phyloP scores from a whole-genome alignment of 2,888 invertebrate species.

The Sesia bembeciformis region DNA sequence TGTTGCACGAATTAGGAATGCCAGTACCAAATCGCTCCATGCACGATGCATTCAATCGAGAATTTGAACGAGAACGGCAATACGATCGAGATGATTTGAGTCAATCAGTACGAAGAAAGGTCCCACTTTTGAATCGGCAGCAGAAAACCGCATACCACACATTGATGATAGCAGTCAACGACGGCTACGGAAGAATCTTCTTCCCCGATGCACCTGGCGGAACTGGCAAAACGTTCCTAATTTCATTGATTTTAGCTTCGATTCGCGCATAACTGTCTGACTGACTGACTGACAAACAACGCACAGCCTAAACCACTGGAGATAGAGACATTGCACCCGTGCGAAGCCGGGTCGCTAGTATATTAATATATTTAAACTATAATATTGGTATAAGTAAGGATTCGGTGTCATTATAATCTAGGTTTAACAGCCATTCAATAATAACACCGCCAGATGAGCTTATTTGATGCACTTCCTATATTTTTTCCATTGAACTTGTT shows the following conservation, averaged over 20 bases:
- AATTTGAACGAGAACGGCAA: not conserved
- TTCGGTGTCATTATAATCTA: too few species aligned
- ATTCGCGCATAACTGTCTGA: too few species aligned
- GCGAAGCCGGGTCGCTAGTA: too few species aligned
- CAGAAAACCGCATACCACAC: constrained; percentile 1
- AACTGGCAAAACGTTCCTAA: constrained; percentile 38
- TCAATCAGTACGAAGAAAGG: not conserved
- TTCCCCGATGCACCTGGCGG: constrained; percentile 26
- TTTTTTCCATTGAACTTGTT: too few species aligned
- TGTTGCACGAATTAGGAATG: constrained; percentile 12
- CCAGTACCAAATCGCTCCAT: constrained; percentile 9
- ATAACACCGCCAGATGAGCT: too few species aligned
- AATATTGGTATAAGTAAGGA: too few species aligned
- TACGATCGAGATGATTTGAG: not conserved
- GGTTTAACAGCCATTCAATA: too few species aligned
- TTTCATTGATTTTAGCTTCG: constrained; percentile 1
- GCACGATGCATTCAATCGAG: constrained; percentile 5
- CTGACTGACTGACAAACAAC: too few species aligned
- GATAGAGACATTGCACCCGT: too few species aligned
- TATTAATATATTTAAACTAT: too few species aligned
- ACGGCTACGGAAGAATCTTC: constrained; percentile 4
- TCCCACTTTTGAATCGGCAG: constrained; percentile 1
- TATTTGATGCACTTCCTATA: too few species aligned
- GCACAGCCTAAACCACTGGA: too few species aligned
- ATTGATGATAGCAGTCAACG: constrained; percentile 1